Evolutionary conservation across 2,113 vertebrate genomes (phyloP).

Genomic region (Thomomys bottae): DNA sequence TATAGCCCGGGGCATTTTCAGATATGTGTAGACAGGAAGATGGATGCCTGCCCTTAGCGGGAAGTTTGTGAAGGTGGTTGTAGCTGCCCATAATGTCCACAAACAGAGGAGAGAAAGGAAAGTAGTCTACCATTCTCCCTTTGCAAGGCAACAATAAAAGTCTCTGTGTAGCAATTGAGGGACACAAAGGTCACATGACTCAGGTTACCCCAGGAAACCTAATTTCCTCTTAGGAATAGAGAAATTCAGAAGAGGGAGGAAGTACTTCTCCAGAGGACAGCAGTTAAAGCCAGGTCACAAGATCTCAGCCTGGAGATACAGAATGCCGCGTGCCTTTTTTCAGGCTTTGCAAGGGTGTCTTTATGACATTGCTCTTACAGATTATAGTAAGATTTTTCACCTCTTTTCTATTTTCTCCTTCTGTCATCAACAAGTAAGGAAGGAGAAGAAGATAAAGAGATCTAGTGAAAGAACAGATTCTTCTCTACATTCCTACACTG

Average conservation of each 20-base stretch:
- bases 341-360: background rate
- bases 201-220: background rate
- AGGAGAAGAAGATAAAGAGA: background rate
- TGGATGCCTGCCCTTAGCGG: background rate
- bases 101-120: background rate
- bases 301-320: background rate
- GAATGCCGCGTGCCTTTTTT: background rate
- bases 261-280: background rate
- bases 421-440: background rate
- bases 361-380: background rate
- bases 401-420: background rate
- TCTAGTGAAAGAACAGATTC: background rate
- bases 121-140: background rate
- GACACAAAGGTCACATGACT: background rate
- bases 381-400: background rate
- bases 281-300: background rate
- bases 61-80: background rate
- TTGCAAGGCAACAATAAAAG: background rate
- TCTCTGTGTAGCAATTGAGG: background rate
- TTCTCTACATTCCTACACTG: background rate
- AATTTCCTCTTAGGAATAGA: background rate
- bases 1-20: background rate
- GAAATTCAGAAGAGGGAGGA: background rate
- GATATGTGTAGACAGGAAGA: slow-evolving; percentile 7
- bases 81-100: background rate